Evolutionary conservation across 92 coral and sea anemone species (phyloP), one percentile per base, ranked within the genome.

Genomic region (Muricea muricata): DNA sequence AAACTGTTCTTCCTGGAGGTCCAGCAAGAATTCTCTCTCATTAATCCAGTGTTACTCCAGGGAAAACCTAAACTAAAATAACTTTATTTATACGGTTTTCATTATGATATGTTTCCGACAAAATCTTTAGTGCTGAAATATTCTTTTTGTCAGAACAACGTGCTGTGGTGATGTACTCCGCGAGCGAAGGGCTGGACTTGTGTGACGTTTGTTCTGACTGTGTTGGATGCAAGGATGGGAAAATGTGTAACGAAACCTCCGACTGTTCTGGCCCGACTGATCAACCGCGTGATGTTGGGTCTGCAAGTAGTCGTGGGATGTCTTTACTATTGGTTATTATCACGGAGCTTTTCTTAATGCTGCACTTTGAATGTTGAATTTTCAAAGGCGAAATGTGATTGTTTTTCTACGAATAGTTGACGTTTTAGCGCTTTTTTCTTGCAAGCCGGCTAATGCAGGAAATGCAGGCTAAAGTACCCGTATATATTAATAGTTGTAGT

Each of bases 201-300:
- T 68, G 46, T 15, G 75, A 68, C 4, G 75, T 68, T 3, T 68
- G 75, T 14, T 14, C 48, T 9, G 75, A 34, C 75, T 68, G 75
- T 50, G 18, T 21, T 46, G 45, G 47, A 4, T 32, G 75, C 23
- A 13, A 33, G 47, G 46, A 15, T 14, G 29, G 20, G 25, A 34
- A 3, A 26, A 25, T 25, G 4, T 68, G 47, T 32, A 45, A 45
- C 50, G 50, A 45, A 17, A 45, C 15, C 1, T 12, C 12, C 1
- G 14, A 12, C 50, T 45, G 50, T 45, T 45, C 50, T 17, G 8
- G 14, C 50, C 50, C 15, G 12, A 45, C 50, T 45, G 50, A 45
- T 45, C 14, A 45, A 45, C 50, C 15, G 50, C 4, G 50, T 45
- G 50, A 45, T 45, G 50, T 8, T 34, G 47, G 39, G n/a, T 68